These are phyloP conservation scores for Cygnus atratus DNA, from an alignment of 2,113 vertebrate genomes.

Conservation along the genomic window DNA sequence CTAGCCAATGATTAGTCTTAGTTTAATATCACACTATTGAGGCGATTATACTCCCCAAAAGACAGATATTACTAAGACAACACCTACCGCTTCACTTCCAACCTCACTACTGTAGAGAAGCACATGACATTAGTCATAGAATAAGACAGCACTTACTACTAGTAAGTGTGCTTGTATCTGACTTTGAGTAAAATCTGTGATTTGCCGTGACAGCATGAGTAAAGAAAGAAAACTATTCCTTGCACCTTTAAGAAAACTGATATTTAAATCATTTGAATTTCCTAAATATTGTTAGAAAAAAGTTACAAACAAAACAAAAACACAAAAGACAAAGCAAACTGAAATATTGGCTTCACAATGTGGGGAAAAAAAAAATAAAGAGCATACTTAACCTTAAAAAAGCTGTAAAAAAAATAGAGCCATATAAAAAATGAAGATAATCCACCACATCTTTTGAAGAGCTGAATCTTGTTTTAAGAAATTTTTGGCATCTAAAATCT, in stretches of 20 bases:
- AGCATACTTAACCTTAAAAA: not conserved
- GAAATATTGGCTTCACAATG: not conserved
- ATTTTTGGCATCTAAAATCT: not conserved
- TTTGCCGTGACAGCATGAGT: not conserved
- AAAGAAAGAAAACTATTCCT: not conserved
- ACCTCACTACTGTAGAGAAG: not conserved
- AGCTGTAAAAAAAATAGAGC: not conserved
- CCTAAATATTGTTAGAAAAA: not conserved
- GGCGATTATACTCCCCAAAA: not conserved
- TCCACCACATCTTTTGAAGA: not conserved
- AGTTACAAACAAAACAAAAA: not conserved
- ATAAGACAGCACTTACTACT: not conserved
- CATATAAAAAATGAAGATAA: not conserved
- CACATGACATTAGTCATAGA: not conserved
- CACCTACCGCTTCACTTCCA: not conserved
- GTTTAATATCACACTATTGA: not conserved
- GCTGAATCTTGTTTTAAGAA: not conserved
- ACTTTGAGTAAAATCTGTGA: not conserved
- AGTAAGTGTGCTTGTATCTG: rapidly evolving
- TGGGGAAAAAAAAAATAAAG: not conserved
- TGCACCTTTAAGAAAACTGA: not conserved
- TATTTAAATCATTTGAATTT: not conserved
- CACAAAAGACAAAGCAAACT: not conserved
- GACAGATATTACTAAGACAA: rapidly evolving
- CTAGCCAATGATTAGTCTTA: not conserved